Conservation (phyloP, 2,888 invertebrate genomes). For the Zootermopsis nevadensis region DNA sequence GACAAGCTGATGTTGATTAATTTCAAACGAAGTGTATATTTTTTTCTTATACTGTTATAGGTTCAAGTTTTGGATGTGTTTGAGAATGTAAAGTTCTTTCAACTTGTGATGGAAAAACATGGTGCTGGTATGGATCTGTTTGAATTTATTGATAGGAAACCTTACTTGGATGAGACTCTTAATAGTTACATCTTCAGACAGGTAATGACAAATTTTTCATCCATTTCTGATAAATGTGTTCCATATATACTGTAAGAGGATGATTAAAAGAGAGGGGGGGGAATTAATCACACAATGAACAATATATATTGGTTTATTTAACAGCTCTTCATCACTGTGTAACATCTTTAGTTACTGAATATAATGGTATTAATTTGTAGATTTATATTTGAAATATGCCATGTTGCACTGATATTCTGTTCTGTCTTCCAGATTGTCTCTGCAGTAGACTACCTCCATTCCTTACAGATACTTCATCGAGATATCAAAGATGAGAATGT, state of each 20-base stretch:
- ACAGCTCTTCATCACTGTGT: no score
- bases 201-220: conserved; percentile 60
- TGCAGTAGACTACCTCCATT: conserved; percentile 77
- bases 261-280: no score
- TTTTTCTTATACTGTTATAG: conserved; percentile 57
- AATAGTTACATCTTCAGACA: conserved; percentile 79
- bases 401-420: neutral
- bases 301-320: no score
- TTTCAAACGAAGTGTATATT: neutral
- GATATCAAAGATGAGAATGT: conserved; percentile 84
- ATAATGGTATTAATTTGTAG: neutral
- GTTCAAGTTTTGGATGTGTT: conserved; percentile 74
- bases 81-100: conserved; percentile 76
- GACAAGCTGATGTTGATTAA: no score
- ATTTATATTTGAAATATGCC: no score
- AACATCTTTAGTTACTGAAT: neutral
- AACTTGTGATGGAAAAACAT: conserved; percentile 83
- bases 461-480: conserved; percentile 74
- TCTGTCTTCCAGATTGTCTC: conserved; percentile 70
- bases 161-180: conserved; percentile 74
- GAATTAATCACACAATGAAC: no score
- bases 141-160: conserved; percentile 79
- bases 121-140: conserved; percentile 82
- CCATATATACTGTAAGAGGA: no score
- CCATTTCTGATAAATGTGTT: no score